Base-by-base conservation (phyloP, 1,140 invertebrate genomes). In the Pogonognathellus flavescens region DNA sequence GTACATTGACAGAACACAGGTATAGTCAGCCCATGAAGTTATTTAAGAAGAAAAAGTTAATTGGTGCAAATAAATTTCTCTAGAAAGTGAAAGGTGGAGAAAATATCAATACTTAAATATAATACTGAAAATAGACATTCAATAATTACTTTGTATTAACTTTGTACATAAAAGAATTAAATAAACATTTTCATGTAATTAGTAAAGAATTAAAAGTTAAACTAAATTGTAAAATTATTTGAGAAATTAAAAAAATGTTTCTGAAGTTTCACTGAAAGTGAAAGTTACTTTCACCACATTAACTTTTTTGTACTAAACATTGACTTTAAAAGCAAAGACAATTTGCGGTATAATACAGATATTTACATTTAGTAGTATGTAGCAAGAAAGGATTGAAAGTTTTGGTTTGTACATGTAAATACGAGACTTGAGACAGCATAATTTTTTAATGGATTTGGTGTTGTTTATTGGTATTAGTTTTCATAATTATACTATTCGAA, bases 1-100 rank as follows among this genome's bases (percentile, higher is more conserved):
- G 70, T 76, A 76, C 70, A 76, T 76, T 76, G 70, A 76, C 70
- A 76, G 62, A 66, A 66, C 62, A 66, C 62, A 66, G 70, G 49
- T 25, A 31, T 76, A 76, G 41, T 76, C 70, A 76, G 70, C 70
- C 70, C 41, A 76, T 76, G 70, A 76, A 76, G 41, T 76, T 76
- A 76, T 76, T 76, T 16, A 10, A 70, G 0, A 49, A 5, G n/a
- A 41, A 16, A 49, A 76, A 76, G 70, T 76, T 49, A 76, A 76
- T 76, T 76, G 70, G 70, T 76, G 70, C 49, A 76, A 76, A 76
- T 62, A 20, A 13, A 41, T 76, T 76, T 76, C 11, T 50, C n/a
- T 10, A 72, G 14, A 49, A 16, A 72, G 60, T 22, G 20, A 60
- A 60, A 9, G n/a, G 9, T 60, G 22, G 57, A 18, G 20, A 59